Base-by-base conservation (phyloP, 2,113 vertebrate genomes). In the Onychostruthus taczanowskii region DNA sequence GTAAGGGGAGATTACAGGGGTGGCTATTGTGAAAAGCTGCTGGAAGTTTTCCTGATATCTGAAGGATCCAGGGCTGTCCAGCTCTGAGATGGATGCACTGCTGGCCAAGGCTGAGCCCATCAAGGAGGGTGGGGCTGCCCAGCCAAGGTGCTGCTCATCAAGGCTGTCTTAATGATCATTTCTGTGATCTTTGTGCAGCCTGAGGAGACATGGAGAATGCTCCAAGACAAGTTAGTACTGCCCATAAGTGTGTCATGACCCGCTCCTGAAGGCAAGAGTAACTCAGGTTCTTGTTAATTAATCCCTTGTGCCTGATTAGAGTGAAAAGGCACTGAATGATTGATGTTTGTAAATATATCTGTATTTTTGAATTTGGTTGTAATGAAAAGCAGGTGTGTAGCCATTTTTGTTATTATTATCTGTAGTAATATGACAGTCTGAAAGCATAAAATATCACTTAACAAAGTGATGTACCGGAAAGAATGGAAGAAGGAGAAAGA, bases 211-310 rank as follows among this genome's bases (percentile, higher is more conserved):
- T 13, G 7, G 13, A n/a, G 8, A 30, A 16, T 55, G 39, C 17
- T 31, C 15, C 63, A 56, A 41, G 11, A 9, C 5, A 13, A n/a
- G 24, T 33, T 12, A 43, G 30, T 27, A 3, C 13, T 55, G n/a
- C 5, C 30, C 15, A 4, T 5, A 8, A 19, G 14, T 8, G 55
- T 15, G 11, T 8, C 41, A 18, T 0, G 0, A 31, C 17, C 19
- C 16, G 1, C 7, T 73, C 9, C 61, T 39, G 53, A 30, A 67
- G 28, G 16, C 2, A 6, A 52, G 16, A 11, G 16, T 5, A 21
- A 20, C 6, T 8, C 33, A 52, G 10, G 33, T 46, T 74, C 8
- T 33, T n/a, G 10, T n/a, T 37, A 67, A 8, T 28, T 24, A 10
- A 67, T 39, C 16, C 4, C 13, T n/a, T 46, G 9, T 23, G 33